A percentile compares a stretch with the other conserved stretches of the same genome.
Conservation (phyloP, 1,140 invertebrate species). For the Thalassaphorura encarpata region DNA sequence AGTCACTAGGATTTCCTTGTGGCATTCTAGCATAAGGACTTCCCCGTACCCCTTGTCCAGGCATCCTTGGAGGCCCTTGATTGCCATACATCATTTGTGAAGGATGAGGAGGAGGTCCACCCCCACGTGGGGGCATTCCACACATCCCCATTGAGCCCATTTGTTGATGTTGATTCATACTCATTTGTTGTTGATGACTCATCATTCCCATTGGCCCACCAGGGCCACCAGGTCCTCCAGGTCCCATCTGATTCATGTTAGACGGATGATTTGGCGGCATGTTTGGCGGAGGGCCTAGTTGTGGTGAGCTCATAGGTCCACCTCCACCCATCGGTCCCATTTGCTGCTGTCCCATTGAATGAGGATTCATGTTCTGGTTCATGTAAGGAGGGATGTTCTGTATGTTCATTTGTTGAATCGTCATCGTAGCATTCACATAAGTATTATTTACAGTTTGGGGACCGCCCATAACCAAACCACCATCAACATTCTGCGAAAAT, state of each 20-base stretch:
- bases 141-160: not conserved
- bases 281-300: slow-evolving; percentile 4
- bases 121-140: slow-evolving; percentile 7
- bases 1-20: slow-evolving; percentile 13
- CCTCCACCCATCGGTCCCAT: slow-evolving; percentile 35
- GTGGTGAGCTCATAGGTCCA: slow-evolving; percentile 15
- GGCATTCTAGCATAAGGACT: slow-evolving; percentile 27
- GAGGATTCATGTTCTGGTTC: slow-evolving; percentile 37
- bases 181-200: slow-evolving; percentile 8
- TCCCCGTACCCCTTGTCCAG: slow-evolving; percentile 12
- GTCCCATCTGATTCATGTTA: slow-evolving; percentile 7
- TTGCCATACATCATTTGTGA: slow-evolving; percentile 23
- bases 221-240: not conserved
- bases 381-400: slow-evolving; percentile 39
- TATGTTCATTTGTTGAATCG: slow-evolving; percentile 46
- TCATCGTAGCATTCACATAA: slow-evolving; percentile 44
- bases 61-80: slow-evolving; percentile 8
- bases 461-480: slow-evolving; percentile 35
- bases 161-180: not conserved
- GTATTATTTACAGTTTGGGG: slow-evolving; percentile 45
- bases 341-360: slow-evolving; percentile 40
- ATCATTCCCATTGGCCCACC: slow-evolving; percentile 7
- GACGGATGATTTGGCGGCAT: slow-evolving; percentile 33
- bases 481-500: slow-evolving; percentile 32
- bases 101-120: slow-evolving; percentile 24